Base-by-base conservation (phyloP, 1,140 invertebrate species). In the Ips nitidus region DNA sequence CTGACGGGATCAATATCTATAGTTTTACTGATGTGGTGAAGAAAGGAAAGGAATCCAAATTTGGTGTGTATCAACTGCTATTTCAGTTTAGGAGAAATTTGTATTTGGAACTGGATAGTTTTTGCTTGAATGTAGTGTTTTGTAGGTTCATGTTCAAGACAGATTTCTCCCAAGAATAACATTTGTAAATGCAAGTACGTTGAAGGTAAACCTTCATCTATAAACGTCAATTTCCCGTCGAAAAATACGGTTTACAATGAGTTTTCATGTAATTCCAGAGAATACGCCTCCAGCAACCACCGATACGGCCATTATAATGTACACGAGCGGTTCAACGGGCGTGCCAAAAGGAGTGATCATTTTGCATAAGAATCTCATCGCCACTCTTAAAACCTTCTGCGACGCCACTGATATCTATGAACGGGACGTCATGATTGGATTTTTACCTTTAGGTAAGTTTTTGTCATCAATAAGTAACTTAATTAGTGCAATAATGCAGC, bases 231-330 rank as follows among this genome's bases (percentile, higher is more conserved):
- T 47, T n/a, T 47, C 45, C n/a, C n/a, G 5, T 47, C 45, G 5
- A 47, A 5, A 6, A 6, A 6, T 47, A n/a, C 5, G 45, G 5
- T 6, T 47, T n/a, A 6, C 45, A 47, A 47, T 6, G 45, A 6
- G n/a, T 47, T 47, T 47, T 5, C n/a, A 5, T 47, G n/a, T 47
- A 47, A 47, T 50, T 50, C 38, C 78, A 88, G 85, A 84, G 47
- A 78, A 81, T 5, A 80, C 83, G 7, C 82, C 86, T 7, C 92
- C 93, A 7, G 84, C 83, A 36, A 78, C 86, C 1, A 83, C 89
- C 4, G 95, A 98, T 76, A 89, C 88, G 8, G 95, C 95, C 36
- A 95, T 98, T 74, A 93, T 98, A 52, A 98, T 98, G 95, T 98
- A 98, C 83, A 98, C 95, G 1, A 95, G 92, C 73, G 95, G 95